These are phyloP conservation scores for Eulithis prunata DNA, from an alignment of 2,888 invertebrate species.

Conservation along the genomic window DNA sequence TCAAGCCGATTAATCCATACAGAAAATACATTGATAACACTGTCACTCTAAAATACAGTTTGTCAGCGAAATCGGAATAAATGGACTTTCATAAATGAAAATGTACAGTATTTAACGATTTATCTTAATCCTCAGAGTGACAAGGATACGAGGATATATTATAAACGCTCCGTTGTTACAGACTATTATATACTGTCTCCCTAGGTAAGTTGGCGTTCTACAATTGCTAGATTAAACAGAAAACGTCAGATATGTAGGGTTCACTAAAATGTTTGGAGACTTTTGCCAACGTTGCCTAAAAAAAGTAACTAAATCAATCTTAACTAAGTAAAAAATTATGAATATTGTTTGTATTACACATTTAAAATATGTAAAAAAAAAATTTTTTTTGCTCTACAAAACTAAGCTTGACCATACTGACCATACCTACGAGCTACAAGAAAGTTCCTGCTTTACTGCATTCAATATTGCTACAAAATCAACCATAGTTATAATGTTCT, in stretches of 20 bases:
- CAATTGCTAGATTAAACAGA: no score
- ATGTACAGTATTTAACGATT: slow-evolving; percentile 38
- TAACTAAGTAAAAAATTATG: no score
- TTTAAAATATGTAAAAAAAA: no score
- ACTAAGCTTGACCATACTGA: not conserved
- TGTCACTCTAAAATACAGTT: slow-evolving; percentile 26
- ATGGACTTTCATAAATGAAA: slow-evolving; percentile 43
- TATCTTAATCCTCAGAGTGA: slow-evolving; percentile 40
- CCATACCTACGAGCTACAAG: no score
- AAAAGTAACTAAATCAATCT: no score
- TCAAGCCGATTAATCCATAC: no score
- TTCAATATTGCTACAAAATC: slow-evolving; percentile 9
- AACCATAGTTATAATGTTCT: slow-evolving; percentile 19
- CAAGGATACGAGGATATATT: slow-evolving; percentile 36
- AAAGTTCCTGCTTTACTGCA: not conserved
- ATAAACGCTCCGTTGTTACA: slow-evolving; percentile 6
- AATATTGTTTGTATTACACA: no score
- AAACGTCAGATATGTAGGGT: no score
- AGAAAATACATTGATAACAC: not conserved
- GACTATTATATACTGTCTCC: not conserved
- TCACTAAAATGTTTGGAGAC: no score
- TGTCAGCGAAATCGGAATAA: slow-evolving; percentile 37
- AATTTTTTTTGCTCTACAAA: no score
- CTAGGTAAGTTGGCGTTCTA: no score
- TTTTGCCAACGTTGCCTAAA: no score